A percentile compares a stretch with the other conserved stretches of the same genome.
phyloP scores from a whole-genome alignment of 2,113 vertebrate genomes.

The Podarcis raffonei region DNA sequence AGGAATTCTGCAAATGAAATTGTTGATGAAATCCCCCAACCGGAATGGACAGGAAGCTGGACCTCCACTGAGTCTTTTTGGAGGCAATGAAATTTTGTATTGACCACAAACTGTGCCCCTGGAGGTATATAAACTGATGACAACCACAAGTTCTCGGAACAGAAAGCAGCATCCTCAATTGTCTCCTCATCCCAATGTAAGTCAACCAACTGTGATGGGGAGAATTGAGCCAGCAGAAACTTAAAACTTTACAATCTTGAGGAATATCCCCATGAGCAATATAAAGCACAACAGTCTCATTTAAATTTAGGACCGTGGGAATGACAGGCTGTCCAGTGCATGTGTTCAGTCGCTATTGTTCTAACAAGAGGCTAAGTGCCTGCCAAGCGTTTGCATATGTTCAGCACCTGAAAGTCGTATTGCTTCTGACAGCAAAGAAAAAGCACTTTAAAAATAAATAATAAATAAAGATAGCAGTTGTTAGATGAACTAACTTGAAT shows the following conservation, averaged over 20 bases:
- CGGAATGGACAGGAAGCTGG: not conserved
- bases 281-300: not conserved
- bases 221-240: not conserved
- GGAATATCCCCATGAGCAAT: not conserved
- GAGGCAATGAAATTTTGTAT: not conserved
- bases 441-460: not conserved
- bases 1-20: not conserved
- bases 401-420: not conserved
- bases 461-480: not conserved
- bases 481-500: not conserved
- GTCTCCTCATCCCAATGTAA: not conserved
- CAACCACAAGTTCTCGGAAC: not conserved
- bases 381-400: not conserved
- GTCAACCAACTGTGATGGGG: not conserved
- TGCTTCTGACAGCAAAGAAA: constrained; percentile 24
- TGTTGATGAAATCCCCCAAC: not conserved
- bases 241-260: not conserved
- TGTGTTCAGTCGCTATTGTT: not conserved
- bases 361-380: not conserved
- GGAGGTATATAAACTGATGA: not conserved
- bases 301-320: constrained; percentile 1
- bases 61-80: not conserved
- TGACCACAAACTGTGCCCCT: not conserved
- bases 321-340: not conserved
- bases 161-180: not conserved